Conservation (phyloP, 2,888 invertebrate genomes). For the Rhagium mordax region DNA sequence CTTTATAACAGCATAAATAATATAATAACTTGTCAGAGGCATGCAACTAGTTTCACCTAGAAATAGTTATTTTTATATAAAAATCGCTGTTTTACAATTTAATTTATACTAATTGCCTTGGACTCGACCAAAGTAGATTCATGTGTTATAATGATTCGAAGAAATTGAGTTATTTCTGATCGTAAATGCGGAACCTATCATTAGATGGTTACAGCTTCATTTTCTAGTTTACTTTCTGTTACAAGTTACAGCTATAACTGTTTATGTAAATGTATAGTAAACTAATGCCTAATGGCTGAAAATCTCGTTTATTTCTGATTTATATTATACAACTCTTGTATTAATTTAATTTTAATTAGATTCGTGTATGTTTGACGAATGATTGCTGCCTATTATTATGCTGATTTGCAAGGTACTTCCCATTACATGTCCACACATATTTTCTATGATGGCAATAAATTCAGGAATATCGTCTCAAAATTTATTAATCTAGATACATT, state of each 20-base stretch:
- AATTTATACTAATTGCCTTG: neutral
- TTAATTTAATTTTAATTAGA: neutral
- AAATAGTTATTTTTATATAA: neutral
- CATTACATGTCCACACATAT: neutral
- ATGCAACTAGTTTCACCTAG: neutral
- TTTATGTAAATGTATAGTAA: neutral
- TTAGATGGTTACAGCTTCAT: neutral
- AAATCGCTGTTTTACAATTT: neutral
- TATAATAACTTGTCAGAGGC: neutral
- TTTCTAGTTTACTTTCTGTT: neutral
- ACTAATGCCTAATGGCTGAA: neutral
- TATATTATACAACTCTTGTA: neutral
- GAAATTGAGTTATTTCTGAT: neutral
- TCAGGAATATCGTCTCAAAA: too few relatives aligned
- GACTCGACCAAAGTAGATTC: neutral
- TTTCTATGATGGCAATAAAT: too few relatives aligned
- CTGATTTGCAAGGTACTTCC: neutral
- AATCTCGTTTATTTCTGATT: neutral
- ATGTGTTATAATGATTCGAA: neutral
- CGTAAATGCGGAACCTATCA: neutral
- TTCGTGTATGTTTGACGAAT: too few relatives aligned
- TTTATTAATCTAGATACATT: too few relatives aligned
- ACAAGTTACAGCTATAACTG: neutral
- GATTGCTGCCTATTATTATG: too few relatives aligned
- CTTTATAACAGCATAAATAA: neutral